These are phyloP conservation scores for Aptenodytes patagonicus DNA, from an alignment of 2,113 vertebrate genomes.

Conservation along the genomic window DNA sequence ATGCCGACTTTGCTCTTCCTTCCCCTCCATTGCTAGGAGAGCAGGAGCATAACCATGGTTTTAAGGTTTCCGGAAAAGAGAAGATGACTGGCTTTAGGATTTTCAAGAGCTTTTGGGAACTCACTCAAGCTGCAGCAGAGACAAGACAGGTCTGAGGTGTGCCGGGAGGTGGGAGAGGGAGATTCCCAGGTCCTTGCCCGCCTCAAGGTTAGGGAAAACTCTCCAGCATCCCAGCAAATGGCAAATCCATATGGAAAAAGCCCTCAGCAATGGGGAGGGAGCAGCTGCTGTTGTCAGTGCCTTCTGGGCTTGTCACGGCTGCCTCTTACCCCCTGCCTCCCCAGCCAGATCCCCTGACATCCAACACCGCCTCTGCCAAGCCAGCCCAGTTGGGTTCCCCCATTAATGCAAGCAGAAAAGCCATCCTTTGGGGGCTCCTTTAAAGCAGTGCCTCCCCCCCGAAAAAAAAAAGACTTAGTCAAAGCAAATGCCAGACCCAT, in stretches of 20 bases:
- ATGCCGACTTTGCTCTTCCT: background rate
- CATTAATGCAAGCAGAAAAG: background rate
- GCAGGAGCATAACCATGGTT: background rate
- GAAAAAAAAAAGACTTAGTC: background rate
- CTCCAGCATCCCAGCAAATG: background rate
- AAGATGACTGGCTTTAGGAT: background rate
- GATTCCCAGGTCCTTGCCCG: background rate
- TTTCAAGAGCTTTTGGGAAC: background rate
- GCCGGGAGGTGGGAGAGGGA: background rate
- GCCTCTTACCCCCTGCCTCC: background rate
- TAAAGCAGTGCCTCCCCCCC: background rate
- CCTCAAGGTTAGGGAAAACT: background rate
- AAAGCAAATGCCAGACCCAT: conserved; percentile 44
- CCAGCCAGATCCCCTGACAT: conserved; percentile 14
- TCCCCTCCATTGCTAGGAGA: background rate
- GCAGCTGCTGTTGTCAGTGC: conserved; percentile 54
- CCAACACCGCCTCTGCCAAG: conserved; percentile 35
- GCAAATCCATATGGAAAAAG: background rate
- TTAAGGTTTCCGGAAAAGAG: background rate
- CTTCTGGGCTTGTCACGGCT: background rate
- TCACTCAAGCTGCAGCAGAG: background rate
- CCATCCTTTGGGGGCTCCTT: background rate
- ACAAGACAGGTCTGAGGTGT: background rate
- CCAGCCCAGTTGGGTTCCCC: conserved; percentile 14
- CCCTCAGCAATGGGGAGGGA: background rate